Evolutionary conservation across 2,113 vertebrate species (phyloP).

Genomic region (Chiloscyllium plagiosum): DNA sequence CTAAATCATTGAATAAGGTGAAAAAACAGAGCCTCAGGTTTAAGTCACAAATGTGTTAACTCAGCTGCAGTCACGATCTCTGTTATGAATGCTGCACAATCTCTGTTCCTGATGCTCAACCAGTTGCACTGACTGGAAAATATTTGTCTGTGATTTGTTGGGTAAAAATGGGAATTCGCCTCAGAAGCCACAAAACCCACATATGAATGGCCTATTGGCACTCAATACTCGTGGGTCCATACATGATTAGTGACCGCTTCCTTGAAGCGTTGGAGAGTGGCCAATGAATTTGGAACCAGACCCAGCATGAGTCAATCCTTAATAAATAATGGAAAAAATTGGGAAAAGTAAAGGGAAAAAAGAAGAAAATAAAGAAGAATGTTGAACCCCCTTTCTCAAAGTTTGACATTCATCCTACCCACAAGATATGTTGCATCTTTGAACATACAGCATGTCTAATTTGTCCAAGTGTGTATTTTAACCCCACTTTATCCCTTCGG

Average conservation of each 20-base stretch:
- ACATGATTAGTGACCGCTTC: background rate
- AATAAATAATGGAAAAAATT: background rate
- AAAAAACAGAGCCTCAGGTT: background rate
- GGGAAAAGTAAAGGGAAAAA: background rate
- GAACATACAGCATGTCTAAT: background rate
- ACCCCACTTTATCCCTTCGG: background rate
- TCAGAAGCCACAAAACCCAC: background rate
- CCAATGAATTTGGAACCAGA: background rate
- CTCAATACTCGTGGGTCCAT: too few relatives aligned
- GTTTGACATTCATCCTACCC: background rate
- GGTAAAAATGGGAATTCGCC: background rate
- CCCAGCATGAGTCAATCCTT: background rate
- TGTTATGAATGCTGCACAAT: too few relatives aligned
- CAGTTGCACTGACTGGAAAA: background rate
- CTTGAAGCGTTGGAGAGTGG: background rate
- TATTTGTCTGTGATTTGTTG: background rate
- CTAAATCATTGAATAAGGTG: background rate
- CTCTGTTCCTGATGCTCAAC: background rate
- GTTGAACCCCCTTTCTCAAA: background rate
- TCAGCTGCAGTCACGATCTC: background rate
- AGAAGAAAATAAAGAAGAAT: background rate
- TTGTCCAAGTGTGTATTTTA: background rate
- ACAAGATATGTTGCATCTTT: background rate
- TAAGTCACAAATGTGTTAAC: background rate
- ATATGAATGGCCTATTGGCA: background rate